Conservation (phyloP, 2,797 vertebrate species). For the Oreonectes daqikongensis region DNA sequence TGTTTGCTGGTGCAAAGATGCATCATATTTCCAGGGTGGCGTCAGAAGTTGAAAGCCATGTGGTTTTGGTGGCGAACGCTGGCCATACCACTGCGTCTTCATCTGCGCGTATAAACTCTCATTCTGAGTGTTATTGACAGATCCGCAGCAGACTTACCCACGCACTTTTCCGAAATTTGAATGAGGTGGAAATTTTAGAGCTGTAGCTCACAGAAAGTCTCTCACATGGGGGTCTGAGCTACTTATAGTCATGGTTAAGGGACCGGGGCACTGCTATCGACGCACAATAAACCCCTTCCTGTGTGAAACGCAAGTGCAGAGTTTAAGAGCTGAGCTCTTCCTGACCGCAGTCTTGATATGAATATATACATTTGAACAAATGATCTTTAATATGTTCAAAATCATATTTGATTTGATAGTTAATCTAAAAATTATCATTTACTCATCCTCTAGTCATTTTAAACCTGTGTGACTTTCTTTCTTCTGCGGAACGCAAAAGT, state of each 20-base stretch:
- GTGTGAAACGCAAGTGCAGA: conserved; percentile 61
- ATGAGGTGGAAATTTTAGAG: conserved; percentile 69
- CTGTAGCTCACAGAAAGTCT: conserved; percentile 58
- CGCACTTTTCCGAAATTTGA: conserved; percentile 71
- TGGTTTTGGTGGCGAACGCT: conserved; percentile 74
- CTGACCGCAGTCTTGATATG: conserved; percentile 60
- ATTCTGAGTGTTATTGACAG: conserved; percentile 69
- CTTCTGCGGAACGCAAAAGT: too few species aligned
- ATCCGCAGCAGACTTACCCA: conserved; percentile 72
- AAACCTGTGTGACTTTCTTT: too few species aligned
- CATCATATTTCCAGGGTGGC: conserved; percentile 74
- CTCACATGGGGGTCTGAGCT: conserved; percentile 62
- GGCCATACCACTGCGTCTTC: conserved; percentile 67
- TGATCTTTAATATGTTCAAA: conserved; percentile 33
- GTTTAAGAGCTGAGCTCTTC: conserved; percentile 57
- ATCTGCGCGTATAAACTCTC: conserved; percentile 63
- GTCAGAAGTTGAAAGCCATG: conserved; percentile 68
- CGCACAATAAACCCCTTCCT: conserved; percentile 66
- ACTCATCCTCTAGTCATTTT: too few species aligned
- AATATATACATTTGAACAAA: conserved; percentile 1
- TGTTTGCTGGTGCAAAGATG: conserved; percentile 63
- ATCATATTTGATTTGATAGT: too few species aligned
- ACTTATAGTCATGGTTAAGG: conserved; percentile 48
- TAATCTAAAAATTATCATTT: too few species aligned
- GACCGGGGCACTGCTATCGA: conserved; percentile 42